phyloP scores from a whole-genome alignment of 2,113 vertebrate genomes.

The Centropristis striata region DNA sequence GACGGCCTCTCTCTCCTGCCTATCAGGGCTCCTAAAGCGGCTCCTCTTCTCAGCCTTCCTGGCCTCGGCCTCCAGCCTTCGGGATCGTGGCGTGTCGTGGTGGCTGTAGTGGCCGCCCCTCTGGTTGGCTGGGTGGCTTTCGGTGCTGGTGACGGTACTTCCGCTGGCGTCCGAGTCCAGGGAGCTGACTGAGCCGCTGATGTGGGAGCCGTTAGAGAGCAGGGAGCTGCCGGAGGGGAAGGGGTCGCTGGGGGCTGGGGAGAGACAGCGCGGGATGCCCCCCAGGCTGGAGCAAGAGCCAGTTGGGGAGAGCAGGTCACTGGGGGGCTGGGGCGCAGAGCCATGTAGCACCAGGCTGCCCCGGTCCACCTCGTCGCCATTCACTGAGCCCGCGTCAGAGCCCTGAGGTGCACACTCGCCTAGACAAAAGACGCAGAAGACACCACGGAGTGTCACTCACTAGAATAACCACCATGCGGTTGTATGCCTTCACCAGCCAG shows the following conservation, averaged over 20 bases:
- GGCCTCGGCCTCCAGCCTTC: conserved; percentile 80
- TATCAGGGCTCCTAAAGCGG: conserved; percentile 81
- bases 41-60: conserved; percentile 85
- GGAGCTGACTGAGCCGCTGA: conserved; percentile 88
- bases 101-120: conserved; percentile 57
- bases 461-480: too few relatives aligned
- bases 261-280: conserved; percentile 84
- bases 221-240: conserved; percentile 87
- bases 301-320: conserved; percentile 82
- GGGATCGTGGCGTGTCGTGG: conserved; percentile 71
- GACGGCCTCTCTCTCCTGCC: conserved; percentile 75
- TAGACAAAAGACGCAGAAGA: conserved; percentile 23
- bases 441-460: neutral
- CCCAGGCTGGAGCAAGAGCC: conserved; percentile 86
- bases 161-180: conserved; percentile 88
- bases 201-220: conserved; percentile 89
- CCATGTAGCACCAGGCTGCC: conserved; percentile 64
- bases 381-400: conserved; percentile 85
- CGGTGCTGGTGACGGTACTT: conserved; percentile 86
- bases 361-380: conserved; percentile 85
- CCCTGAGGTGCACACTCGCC: conserved; percentile 69
- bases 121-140: conserved; percentile 79
- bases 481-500: too few relatives aligned
- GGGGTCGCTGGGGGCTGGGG: conserved; percentile 86
- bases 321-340: conserved; percentile 62